These are phyloP conservation scores for Sternarchorhynchus goeldii DNA, from an alignment of 2,797 vertebrate genomes.

Conservation along the genomic window DNA sequence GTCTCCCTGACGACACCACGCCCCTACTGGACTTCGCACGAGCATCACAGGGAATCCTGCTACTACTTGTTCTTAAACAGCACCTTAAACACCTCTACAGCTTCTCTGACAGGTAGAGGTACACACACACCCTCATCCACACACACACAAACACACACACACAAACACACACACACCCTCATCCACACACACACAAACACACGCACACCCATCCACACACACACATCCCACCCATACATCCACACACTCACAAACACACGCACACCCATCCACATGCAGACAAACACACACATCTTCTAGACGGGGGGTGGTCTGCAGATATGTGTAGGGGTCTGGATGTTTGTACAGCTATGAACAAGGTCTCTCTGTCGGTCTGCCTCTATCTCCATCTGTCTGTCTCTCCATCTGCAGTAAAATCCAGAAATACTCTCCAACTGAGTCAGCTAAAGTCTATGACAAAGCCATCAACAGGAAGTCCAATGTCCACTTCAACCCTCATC, in stretches of 20 bases:
- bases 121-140: background rate
- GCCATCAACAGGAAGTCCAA: conserved; percentile 91
- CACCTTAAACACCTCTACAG: conserved; percentile 97
- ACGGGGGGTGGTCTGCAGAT: too few species aligned
- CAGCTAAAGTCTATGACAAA: conserved; percentile 98
- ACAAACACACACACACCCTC: background rate
- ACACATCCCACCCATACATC: too few species aligned
- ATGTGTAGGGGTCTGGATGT: background rate
- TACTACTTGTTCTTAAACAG: conserved; percentile 95
- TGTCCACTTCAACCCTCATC: conserved; percentile 88
- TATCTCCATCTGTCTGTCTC: background rate
- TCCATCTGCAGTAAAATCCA: conserved; percentile 90
- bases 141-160: background rate
- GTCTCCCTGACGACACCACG: conserved; percentile 86
- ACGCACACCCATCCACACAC: background rate
- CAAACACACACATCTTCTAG: background rate
- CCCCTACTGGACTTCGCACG: conserved; percentile 94
- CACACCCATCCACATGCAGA: background rate
- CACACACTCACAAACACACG: too few species aligned
- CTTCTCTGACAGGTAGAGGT: conserved; percentile 90
- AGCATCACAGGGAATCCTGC: conserved; percentile 94
- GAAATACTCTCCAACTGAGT: conserved; percentile 97
- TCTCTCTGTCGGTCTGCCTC: background rate
- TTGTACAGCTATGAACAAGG: too few species aligned
- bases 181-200: background rate